Percentiles rank a stretch among this genome's conserved stretches.
Conservation (phyloP, 2,888 invertebrate genomes). For the Calliopum simillimum region DNA sequence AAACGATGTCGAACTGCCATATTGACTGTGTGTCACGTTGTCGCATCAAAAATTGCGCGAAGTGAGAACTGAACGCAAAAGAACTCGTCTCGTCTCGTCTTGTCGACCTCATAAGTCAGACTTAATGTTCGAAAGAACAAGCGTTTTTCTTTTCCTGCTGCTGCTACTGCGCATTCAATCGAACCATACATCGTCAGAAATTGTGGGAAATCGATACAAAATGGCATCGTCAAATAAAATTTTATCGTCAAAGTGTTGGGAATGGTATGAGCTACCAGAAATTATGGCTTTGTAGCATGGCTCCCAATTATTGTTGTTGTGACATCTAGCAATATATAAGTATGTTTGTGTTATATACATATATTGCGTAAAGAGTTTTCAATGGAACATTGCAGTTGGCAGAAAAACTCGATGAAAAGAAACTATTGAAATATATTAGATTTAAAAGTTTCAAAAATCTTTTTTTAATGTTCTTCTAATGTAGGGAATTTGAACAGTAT, state of each 20-base stretch:
- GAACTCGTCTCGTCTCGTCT: slow-evolving; percentile 27
- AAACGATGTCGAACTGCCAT: neutral
- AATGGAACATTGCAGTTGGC: too few relatives aligned
- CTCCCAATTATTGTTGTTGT: neutral
- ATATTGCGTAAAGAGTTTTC: too few relatives aligned
- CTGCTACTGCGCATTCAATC: slow-evolving; percentile 23
- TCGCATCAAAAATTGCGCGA: slow-evolving; percentile 25
- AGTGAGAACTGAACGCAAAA: slow-evolving; percentile 1
- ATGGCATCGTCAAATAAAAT: slow-evolving; percentile 59
- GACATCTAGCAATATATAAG: too few relatives aligned
- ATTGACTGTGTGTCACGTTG: slow-evolving; percentile 27
- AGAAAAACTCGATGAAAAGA: too few relatives aligned
- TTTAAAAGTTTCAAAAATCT: too few relatives aligned
- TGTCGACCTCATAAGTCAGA: slow-evolving; percentile 52
- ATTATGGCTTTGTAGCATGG: slow-evolving; percentile 8
- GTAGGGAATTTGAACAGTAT: too few relatives aligned
- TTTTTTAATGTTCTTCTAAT: too few relatives aligned
- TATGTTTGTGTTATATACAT: too few relatives aligned
- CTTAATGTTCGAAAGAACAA: slow-evolving; percentile 51
- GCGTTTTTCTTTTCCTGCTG: slow-evolving; percentile 39
- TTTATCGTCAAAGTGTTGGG: slow-evolving; percentile 45
- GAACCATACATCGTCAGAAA: slow-evolving; percentile 48
- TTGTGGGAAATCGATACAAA: slow-evolving; percentile 59
- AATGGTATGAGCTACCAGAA: slow-evolving; percentile 27
- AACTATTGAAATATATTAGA: too few relatives aligned